Percentiles rank a stretch among this genome's conserved stretches.
Evolutionary conservation across 2,797 vertebrate genomes (phyloP).

Genomic region (Poliocrania exsul): DNA sequence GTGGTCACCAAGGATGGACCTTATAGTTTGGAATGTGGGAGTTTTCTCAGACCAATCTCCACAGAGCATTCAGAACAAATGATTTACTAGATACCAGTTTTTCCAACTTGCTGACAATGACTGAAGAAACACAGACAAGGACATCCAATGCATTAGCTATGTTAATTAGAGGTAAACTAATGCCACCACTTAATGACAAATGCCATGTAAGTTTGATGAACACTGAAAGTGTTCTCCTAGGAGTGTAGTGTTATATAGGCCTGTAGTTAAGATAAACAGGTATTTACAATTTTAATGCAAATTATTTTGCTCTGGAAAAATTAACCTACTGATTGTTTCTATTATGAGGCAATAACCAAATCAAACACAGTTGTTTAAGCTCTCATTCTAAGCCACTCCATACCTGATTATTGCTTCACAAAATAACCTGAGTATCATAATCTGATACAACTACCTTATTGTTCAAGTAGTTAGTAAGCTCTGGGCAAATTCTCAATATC

Average conservation of each 20-base stretch:
- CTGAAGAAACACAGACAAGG: background rate
- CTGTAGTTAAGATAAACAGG: background rate
- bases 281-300: background rate
- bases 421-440: background rate
- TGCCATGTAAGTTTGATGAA: background rate
- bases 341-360: background rate
- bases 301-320: background rate
- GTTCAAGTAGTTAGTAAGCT: background rate
- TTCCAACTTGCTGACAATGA: background rate
- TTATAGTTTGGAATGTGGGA: background rate
- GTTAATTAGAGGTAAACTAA: background rate
- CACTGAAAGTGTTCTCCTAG: background rate
- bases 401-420: background rate
- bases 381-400: background rate
- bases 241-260: background rate
- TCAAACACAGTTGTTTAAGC: background rate
- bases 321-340: background rate
- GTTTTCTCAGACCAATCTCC: background rate
- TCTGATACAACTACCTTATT: background rate
- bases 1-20: too few relatives aligned
- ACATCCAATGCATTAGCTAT: background rate
- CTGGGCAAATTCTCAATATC: background rate
- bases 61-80: background rate
- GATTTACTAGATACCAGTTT: background rate
- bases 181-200: background rate